phyloP scores from a whole-genome alignment of 2,888 invertebrate species.

The Nudaria mundana region DNA sequence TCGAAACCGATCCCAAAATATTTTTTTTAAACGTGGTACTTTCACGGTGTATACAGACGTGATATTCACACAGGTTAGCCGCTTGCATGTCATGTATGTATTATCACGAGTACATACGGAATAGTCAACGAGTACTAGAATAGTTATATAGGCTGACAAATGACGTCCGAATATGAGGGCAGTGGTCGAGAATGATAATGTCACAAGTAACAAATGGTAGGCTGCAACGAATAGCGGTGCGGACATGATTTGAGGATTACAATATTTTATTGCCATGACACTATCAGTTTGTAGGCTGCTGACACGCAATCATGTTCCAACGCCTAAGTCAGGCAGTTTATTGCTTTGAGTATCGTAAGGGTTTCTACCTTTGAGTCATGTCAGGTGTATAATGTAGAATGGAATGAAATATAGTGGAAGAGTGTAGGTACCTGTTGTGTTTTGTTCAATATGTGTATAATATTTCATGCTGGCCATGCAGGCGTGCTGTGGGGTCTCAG shows the following conservation, averaged over 20 bases:
- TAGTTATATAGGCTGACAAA: constrained; percentile 58
- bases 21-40: too few species aligned
- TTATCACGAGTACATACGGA: constrained; percentile 34
- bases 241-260: constrained; percentile 58
- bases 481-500: too few species aligned
- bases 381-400: background rate
- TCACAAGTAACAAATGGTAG: constrained; percentile 67
- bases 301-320: constrained; percentile 35
- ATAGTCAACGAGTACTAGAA: constrained; percentile 37
- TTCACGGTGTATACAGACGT: too few species aligned
- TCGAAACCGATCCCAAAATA: too few species aligned
- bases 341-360: constrained; percentile 11
- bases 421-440: too few species aligned
- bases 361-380: background rate
- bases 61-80: background rate
- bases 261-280: constrained; percentile 58
- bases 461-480: too few species aligned
- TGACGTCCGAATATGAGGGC: constrained; percentile 70
- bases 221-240: constrained; percentile 55
- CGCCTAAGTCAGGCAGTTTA: constrained; percentile 21
- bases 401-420: too few species aligned
- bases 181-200: constrained; percentile 71
- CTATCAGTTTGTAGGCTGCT: constrained; percentile 40
- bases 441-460: too few species aligned
- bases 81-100: constrained; percentile 21